A percentile compares a stretch with the other conserved stretches of the same genome.
phyloP scores from a whole-genome alignment of 2,797 vertebrate genomes.

The Myotis myotis region DNA sequence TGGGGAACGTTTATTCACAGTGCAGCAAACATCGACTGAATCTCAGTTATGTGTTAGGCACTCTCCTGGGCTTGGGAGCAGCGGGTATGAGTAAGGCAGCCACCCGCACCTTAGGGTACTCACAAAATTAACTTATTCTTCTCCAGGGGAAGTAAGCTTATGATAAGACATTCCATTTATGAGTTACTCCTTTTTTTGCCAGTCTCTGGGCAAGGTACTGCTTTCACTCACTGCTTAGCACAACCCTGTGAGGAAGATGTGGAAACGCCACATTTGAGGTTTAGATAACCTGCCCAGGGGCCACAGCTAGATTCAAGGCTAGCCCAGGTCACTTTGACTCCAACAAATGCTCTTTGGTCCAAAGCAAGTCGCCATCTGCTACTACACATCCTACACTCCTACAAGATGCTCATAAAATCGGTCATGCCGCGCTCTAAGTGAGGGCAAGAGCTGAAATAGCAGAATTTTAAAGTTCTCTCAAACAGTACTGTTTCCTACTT shows the following conservation, averaged over 20 bases:
- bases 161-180: not conserved
- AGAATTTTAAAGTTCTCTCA: not conserved
- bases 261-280: not conserved
- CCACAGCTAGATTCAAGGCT: not conserved
- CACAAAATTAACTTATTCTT: not conserved
- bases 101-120: not conserved
- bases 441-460: not conserved
- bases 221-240: not conserved
- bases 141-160: not conserved
- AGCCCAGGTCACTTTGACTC: not conserved
- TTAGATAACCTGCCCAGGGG: not conserved
- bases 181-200: not conserved
- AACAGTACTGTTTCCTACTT: not conserved
- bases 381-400: fast-evolving
- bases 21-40: not conserved
- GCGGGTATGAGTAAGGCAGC: not conserved
- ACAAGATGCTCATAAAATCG: not conserved
- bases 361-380: not conserved
- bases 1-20: not conserved
- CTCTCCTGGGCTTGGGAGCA: not conserved
- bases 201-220: not conserved
- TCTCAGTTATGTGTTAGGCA: fast-evolving
- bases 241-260: not conserved
- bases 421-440: not conserved
- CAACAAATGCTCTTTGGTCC: not conserved